Evolutionary conservation across 2,113 vertebrate species (phyloP).

Genomic region (Pterocles orientalis): DNA sequence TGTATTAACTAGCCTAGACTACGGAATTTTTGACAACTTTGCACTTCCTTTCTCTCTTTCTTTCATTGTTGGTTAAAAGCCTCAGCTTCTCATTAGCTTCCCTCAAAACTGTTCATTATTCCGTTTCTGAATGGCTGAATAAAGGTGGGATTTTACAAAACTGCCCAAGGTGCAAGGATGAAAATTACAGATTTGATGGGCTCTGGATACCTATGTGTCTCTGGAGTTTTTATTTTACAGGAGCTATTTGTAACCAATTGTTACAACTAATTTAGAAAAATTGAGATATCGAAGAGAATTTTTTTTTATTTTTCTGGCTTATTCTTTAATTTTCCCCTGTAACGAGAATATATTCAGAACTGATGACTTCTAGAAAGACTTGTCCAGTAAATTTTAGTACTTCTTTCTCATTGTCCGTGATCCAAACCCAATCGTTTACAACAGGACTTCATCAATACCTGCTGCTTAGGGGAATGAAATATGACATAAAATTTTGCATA

Average conservation of each 20-base stretch:
- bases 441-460: neutral
- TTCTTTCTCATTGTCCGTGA: neutral
- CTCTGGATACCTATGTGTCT: neutral
- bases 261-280: neutral
- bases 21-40: neutral
- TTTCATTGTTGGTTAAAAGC: neutral
- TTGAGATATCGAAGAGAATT: neutral
- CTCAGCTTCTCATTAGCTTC: neutral
- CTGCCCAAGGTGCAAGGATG: neutral
- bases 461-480: neutral
- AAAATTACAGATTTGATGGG: neutral
- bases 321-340: neutral
- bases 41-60: neutral
- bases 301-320: neutral
- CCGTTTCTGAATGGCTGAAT: neutral
- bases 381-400: neutral
- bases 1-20: neutral
- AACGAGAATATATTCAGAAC: neutral
- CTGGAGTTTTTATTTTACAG: neutral
- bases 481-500: neutral
- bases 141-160: neutral
- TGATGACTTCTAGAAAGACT: neutral
- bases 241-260: neutral
- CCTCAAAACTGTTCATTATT: neutral
- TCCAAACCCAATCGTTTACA: neutral